phyloP scores from a whole-genome alignment of 1,140 invertebrate species.

The Catajapyx aquilonaris region DNA sequence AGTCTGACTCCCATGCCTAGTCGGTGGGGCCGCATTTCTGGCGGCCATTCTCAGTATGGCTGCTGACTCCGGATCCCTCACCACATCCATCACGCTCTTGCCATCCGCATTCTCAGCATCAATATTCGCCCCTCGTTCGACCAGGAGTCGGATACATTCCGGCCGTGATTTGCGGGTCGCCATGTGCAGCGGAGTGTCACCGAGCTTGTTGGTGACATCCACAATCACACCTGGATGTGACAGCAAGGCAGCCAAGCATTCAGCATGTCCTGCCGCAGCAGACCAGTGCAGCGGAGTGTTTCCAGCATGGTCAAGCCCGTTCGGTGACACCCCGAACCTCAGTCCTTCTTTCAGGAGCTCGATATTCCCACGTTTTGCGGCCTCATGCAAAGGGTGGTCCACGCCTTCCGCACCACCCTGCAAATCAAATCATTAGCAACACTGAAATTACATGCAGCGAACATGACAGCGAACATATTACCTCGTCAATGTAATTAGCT shows the following conservation, averaged over 20 bases:
- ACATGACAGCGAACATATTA: too few species aligned
- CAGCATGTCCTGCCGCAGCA: slow-evolving; percentile 30
- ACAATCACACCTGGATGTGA: slow-evolving; percentile 21
- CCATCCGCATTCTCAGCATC: slow-evolving; percentile 29
- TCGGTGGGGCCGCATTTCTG: too few species aligned
- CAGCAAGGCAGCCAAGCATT: slow-evolving; percentile 28
- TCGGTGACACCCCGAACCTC: slow-evolving; percentile 38
- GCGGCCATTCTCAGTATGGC: slow-evolving; percentile 20
- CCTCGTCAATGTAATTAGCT: too few species aligned
- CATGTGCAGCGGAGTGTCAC: slow-evolving; percentile 34
- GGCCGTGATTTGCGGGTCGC: slow-evolving; percentile 35
- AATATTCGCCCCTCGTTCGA: slow-evolving; percentile 32
- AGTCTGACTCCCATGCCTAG: too few species aligned
- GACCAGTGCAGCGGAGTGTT: slow-evolving; percentile 50
- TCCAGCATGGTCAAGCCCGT: slow-evolving; percentile 42
- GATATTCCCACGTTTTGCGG: slow-evolving; percentile 43
- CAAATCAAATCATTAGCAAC: too few species aligned
- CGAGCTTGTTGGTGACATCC: slow-evolving; percentile 31
- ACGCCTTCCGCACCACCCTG: slow-evolving; percentile 38
- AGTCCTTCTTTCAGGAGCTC: slow-evolving; percentile 39
- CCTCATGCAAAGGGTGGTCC: slow-evolving; percentile 43
- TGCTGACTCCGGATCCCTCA: slow-evolving; percentile 22
- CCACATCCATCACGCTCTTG: slow-evolving; percentile 29
- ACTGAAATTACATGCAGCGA: too few species aligned
- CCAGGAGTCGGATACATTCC: slow-evolving; percentile 33